Evolutionary conservation across 2,797 vertebrate species (phyloP), one percentile per base, ranked within the genome.

Genomic region (Epinephelus coioides): DNA sequence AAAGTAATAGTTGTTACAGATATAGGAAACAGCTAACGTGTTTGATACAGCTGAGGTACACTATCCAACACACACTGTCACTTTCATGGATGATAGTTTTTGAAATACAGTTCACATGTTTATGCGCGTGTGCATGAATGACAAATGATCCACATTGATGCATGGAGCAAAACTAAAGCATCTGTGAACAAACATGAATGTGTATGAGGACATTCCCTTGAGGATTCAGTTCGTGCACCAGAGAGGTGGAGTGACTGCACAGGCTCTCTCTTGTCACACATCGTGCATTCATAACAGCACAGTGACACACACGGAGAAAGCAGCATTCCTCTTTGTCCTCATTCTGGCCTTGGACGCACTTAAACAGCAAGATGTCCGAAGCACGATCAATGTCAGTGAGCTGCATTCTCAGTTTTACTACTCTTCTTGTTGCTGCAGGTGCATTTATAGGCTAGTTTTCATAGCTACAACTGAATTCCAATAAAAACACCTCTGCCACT

Each of bases 111-210:
- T 40, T 59, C 13, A n/a, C 19, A 14, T 69, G 69, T 78, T 80
- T 57, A 70, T 14, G 14, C 4, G 21, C 27, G 50, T 43, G 69
- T 61, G 61, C 27, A 27, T 57, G 47, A 70, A 65, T 25, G 43
- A 72, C 60, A 83, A 69, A 69, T 53, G 23, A 76, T 76, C 47
- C 54, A 71, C 2, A 27, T 59, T 2, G 49, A 61, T 56, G 53
- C 67, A 61, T 1, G 6, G 9, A 71, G 70, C 69, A 46, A 68
- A 76, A 62, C 70, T 47, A 55, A 75, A 75, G 88, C 87, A 74
- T 76, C 67, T 81, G 78, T 53, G 62, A 86, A 64, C 77, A 51
- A 34, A 59, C 82, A 88, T 91, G 85, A 91, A 89, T 85, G 88
- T 85, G 86, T 74, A 89, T 88, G 85, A 86, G 89, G 55, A 40